Base-by-base conservation (phyloP, 2,888 invertebrate species). In the Lobophora halterata region DNA sequence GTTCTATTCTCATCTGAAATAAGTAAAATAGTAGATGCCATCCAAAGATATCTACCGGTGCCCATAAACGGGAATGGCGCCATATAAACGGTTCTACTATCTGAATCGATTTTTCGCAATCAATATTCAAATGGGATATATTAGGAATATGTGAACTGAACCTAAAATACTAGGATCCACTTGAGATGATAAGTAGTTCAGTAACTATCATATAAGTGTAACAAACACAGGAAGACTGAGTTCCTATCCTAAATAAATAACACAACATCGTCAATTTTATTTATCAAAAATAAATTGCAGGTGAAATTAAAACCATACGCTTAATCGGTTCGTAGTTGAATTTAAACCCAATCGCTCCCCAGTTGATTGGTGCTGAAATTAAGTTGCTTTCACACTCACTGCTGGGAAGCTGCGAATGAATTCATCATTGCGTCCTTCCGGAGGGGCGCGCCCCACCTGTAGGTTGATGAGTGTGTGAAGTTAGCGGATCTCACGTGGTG, bases 361-460 rank as follows among this genome's bases (percentile, higher is more conserved):
- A 43, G 37, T 43, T 33, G 43, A 43, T 37, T 33, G 32, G 13
- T 10, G 20, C 32, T 13, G 21, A 29, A 30, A 43, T 43, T 29
- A 33, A 33, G 8, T 43, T 37, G 36, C 23, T 10, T 40, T 38
- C 39, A 33, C 41, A 39, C 35, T 29, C n/a, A 16, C 3, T 16
- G 27, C 9, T 29, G 26, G 46, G 46, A 46, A 42, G 36, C 36
- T n/a, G 43, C 36, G 28, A 52, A 52, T 46, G 46, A 46, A 39
- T 44, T 46, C 48, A 48, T 69, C 68, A 71, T 66, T 62, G 52
- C 67, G 38, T 69, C 65, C 72, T 74, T 76, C 77, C 75, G 71
- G 52, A 60, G 71, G 71, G 71, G 58, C 39, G 18, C 23, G 28
- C 26, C 59, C 33, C 57, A 55, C 53, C 58, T 40, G 42, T n/a